phyloP scores from a whole-genome alignment of 53 echinoderm and acorn worm species.

The Arbacia lixula region DNA sequence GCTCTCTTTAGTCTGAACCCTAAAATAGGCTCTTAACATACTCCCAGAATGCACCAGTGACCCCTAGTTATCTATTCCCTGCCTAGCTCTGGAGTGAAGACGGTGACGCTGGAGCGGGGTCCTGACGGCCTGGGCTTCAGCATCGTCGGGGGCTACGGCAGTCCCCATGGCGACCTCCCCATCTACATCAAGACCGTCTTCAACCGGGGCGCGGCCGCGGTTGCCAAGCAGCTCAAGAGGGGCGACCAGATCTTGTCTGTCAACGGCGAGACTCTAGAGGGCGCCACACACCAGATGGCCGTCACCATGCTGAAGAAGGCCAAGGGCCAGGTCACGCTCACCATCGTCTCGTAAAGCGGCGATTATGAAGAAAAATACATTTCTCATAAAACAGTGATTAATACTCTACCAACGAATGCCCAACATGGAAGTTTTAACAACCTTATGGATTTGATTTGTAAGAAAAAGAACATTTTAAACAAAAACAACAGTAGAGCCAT shows the following conservation, averaged over 20 bases:
- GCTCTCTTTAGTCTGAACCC: too few species aligned
- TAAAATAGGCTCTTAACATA: too few species aligned
- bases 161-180: slow-evolving; percentile 97
- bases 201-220: slow-evolving; percentile 85
- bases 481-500: too few species aligned
- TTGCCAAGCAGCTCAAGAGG: slow-evolving; percentile 78
- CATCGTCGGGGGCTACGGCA: slow-evolving; percentile 90
- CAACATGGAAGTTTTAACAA: too few species aligned
- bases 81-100: slow-evolving; percentile 50
- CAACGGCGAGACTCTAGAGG: slow-evolving; percentile 75
- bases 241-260: slow-evolving; percentile 93
- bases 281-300: slow-evolving; percentile 87
- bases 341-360: slow-evolving; percentile 60
- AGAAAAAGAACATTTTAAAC: too few species aligned
- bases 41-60: too few species aligned
- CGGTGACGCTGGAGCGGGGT: slow-evolving; percentile 81
- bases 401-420: too few species aligned
- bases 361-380: too few species aligned
- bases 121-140: slow-evolving; percentile 95
- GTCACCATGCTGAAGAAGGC: slow-evolving; percentile 87
- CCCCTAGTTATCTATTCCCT: background rate
- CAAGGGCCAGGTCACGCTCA: slow-evolving; percentile 76
- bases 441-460: too few species aligned
- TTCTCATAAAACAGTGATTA: too few species aligned
- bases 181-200: slow-evolving; percentile 99